Conservation (phyloP, 2,113 vertebrate species). For the Corvus moneduloides region DNA sequence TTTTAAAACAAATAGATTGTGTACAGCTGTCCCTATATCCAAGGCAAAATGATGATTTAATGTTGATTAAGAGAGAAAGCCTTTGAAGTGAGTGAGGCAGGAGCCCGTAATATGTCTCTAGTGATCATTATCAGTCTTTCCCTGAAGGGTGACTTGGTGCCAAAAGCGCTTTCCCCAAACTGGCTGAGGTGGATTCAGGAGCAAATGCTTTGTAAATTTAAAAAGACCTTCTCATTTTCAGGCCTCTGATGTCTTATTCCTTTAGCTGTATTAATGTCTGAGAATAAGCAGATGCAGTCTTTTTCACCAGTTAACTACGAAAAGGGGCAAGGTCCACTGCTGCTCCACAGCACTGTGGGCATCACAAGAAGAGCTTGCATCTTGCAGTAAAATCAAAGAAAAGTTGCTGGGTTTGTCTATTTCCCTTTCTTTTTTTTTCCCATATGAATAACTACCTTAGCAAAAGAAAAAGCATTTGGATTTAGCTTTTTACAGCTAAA, state of each 20-base stretch:
- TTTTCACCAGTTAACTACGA: conserved; percentile 71
- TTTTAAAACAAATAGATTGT: conserved; percentile 85
- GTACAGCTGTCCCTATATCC: conserved; percentile 78
- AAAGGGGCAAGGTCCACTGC: conserved; percentile 68
- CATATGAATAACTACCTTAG: conserved; percentile 48
- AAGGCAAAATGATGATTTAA: conserved; percentile 82
- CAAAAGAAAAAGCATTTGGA: conserved; percentile 16
- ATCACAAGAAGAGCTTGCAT: conserved; percentile 53
- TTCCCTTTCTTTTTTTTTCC: background rate
- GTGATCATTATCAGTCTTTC: conserved; percentile 82
- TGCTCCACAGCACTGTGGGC: conserved; percentile 45
- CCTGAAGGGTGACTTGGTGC: conserved; percentile 79
- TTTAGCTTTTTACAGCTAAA: conserved; percentile 37
- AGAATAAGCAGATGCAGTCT: conserved; percentile 82
- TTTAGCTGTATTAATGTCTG: conserved; percentile 79
- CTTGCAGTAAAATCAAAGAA: conserved; percentile 71
- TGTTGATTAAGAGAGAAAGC: conserved; percentile 79
- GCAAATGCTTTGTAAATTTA: conserved; percentile 75
- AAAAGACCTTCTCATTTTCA: conserved; percentile 79
- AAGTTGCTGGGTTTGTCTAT: background rate
- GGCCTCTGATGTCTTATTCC: conserved; percentile 81
- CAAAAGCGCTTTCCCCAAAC: conserved; percentile 76
- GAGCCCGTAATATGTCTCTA: conserved; percentile 73
- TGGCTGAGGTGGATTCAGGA: conserved; percentile 79
- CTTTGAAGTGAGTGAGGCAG: conserved; percentile 78